Base-by-base conservation (phyloP, 2,888 invertebrate species). In the Tortricodes alternella region DNA sequence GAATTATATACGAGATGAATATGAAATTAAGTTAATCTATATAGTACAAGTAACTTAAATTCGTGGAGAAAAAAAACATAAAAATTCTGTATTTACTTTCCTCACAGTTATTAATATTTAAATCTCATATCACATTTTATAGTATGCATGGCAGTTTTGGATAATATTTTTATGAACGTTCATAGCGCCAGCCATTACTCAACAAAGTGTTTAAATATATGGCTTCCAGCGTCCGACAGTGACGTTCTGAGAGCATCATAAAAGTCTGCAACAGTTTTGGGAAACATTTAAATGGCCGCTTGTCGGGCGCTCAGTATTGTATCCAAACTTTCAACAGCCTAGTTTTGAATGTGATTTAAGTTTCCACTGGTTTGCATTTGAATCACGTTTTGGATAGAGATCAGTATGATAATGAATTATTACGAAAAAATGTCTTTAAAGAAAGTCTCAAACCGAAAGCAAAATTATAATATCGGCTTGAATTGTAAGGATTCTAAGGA, bases 171-270 rank as follows among this genome's bases (percentile, higher is more conserved):
- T 38, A 46, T 19, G 29, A 23, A 38, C 11, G 19, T 48, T 8
- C 19, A 6, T 27, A 27, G 13, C 41, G 7, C 6, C 18, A 58
- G 64, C 66, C 65, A 67, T 72, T 70, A 73, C 63, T 65, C 68
- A 61, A 76, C 78, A 76, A 75, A 73, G 73, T 78, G 70, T 65
- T 70, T 67, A 70, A 76, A 74, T 76, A 73, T 72, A 73, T 63
- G 70, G 63, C 64, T 63, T 60, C 61, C 61, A 60, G 27, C 66
- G 64, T 63, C 64, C 65, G 59, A 67, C 70, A 70, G 68, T 70
- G 71, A 72, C 55, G 70, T 68, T 68, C 65, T 57, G 64, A 71
- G 67, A 70, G 69, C 66, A 65, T 73, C 74, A 74, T 78, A 78
- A 79, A 79, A 76, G 74, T 75, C 74, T 66, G 66, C 62, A 70